Base-by-base conservation (phyloP, 2,888 invertebrate species). In the Drosophila basisetae region DNA sequence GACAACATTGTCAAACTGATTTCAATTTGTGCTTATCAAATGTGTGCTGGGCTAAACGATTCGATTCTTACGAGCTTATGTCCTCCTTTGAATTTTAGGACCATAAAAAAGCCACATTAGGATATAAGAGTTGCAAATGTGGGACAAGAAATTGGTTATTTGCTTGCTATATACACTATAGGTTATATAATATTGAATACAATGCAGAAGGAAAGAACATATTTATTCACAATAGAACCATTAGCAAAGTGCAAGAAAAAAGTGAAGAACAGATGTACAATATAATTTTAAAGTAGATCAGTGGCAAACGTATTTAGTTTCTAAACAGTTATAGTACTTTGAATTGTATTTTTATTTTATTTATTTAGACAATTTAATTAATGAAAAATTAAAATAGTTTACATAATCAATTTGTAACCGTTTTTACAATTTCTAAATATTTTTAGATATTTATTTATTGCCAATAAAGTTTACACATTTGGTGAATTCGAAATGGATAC, bases 1-100 rank as follows among this genome's bases (percentile, higher is more conserved):
- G 77, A 77, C 76, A 50, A 79, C 77, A 84, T 82, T 87, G 85
- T 80, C 68, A 83, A 73, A 58, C 63, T 60, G 78, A 68, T 78
- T 71, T 58, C 74, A 83, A 80, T 85, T 85, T 86, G 84, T 58
- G 78, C 67, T 68, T 75, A 78, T 83, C 73, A 76, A 76, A 76
- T 73, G 64, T 52, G 58, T 55, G 50, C 68, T 35, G 50, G 50
- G 11, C 55, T 56, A 62, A 72, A 63, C 49, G 56, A 53, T 63
- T 69, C 10, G 16, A 68, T 41, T 35, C 63, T 49, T 62, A 22
- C 43, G 28, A 31, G 50, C 55, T 55, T 47, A 69, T 41, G 55
- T 25, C 50, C 54, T 37, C 39, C 43, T 30, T 35, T 43, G 16
- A 56, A 16, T 54, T 49, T 52, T 9, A n/a, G 37, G 41, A 39